phyloP scores from a whole-genome alignment of 1,140 invertebrate genomes.

The Trinorchestia longiramus region DNA sequence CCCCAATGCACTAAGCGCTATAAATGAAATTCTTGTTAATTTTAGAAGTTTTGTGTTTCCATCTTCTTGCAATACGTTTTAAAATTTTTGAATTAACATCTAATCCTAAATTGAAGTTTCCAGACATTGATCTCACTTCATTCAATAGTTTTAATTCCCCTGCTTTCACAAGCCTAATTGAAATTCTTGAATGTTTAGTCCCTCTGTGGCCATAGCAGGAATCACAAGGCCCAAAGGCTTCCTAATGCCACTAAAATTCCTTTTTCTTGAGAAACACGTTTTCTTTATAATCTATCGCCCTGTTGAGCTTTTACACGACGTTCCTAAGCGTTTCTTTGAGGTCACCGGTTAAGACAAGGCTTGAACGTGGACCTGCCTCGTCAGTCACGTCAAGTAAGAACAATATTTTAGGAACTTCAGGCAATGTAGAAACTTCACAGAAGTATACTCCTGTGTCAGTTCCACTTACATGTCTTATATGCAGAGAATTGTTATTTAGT shows the following conservation, averaged over 20 bases:
- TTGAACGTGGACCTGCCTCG: neutral
- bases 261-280: neutral
- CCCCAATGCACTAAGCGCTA: neutral
- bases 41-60: neutral
- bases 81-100: neutral
- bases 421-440: neutral
- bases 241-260: neutral
- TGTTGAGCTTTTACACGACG: neutral
- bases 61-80: neutral
- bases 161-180: neutral
- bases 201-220: neutral
- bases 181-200: neutral
- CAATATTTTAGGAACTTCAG: neutral
- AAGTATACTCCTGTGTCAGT: neutral
- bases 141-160: neutral
- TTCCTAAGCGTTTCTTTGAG: neutral
- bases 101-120: neutral
- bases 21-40: neutral
- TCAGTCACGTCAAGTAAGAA: neutral
- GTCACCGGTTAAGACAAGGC: neutral
- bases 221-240: neutral
- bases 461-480: neutral
- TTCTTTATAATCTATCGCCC: neutral
- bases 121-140: neutral
- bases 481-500: neutral